Evolutionary conservation across 2,113 vertebrate species (phyloP), one percentile per base, ranked within the genome.

Genomic region (Sander vitreus): DNA sequence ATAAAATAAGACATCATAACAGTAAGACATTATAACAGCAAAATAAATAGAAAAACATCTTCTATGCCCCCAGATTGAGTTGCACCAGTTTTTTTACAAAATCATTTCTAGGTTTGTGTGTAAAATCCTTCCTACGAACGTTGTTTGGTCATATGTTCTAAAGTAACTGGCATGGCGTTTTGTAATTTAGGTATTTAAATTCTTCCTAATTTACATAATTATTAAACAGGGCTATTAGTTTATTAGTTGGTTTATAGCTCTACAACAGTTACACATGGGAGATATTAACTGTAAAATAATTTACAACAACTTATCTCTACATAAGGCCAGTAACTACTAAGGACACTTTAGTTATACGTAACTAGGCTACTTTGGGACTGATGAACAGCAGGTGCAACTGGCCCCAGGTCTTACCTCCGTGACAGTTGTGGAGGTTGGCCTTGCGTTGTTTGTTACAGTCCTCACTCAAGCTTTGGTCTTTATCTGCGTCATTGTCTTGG

Each of bases 391-490:
- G 39, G 10, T 72, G 11, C 0, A 53, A 21, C 8, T 8, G 18
- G 23, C 13, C 57, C n/a, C 30, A 58, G 33, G 36, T 82, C 79
- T 85, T 59, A 84, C 83, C 83, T 50, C 0, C 27, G 2, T 74
- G 66, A 48, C 3, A 48, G 30, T 23, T 62, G 12, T 3, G 2
- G n/a, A 62, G 18, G 53, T 55, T 76, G 23, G 2, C 6, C 27
- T 69, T 78, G 13, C 14, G 18, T 9, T 30, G 21, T 12, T 66
- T 72, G n/a, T 67, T 36, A 39, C 21, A n/a, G 43, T 85, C 80
- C 4, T 81, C 59, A 5, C 4, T 51, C n/a, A 0, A 19, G 7
- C 48, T 74, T 54, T 12, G 63, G 10, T 59, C 12, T 5, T 4
- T 2, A 3, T 78, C n/a, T 3, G 33, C 7, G 3, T 53, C 12